phyloP scores from a whole-genome alignment of 1,140 invertebrate genomes.

The Drosophila yakuba region DNA sequence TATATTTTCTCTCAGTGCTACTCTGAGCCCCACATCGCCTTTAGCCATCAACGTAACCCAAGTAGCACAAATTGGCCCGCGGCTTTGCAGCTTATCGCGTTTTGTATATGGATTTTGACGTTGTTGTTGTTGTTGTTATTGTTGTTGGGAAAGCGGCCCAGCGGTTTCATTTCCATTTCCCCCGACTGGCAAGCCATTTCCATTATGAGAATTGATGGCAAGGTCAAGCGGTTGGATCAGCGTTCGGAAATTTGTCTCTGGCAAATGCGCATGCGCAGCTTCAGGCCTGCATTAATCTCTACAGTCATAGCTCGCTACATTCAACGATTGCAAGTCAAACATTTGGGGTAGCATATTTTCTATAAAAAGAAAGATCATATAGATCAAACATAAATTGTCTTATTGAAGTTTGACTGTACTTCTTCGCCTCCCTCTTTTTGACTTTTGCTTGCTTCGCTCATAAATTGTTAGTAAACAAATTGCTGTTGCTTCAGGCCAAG shows the following conservation, averaged over 20 bases:
- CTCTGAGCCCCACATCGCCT: background rate
- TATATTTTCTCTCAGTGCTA: slow-evolving; percentile 12
- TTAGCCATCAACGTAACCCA: slow-evolving; percentile 35
- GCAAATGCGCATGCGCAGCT: slow-evolving; percentile 54
- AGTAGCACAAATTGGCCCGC: slow-evolving; percentile 64
- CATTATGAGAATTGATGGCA: slow-evolving; percentile 78
- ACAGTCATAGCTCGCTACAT: slow-evolving; percentile 1
- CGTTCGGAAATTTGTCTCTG: slow-evolving; percentile 48
- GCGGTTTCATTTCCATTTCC: slow-evolving; percentile 50
- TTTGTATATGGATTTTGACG: slow-evolving; percentile 34
- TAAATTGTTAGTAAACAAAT: slow-evolving; percentile 49
- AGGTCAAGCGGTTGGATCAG: slow-evolving; percentile 75
- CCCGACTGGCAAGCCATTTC: slow-evolving; percentile 30
- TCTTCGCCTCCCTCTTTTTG: slow-evolving; percentile 7
- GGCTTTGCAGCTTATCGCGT: slow-evolving; percentile 71
- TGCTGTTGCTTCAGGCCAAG: slow-evolving; percentile 11
- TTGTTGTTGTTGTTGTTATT: slow-evolving; percentile 21
- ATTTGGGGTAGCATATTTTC: no score
- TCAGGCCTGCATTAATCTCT: background rate
- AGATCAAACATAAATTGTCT: background rate
- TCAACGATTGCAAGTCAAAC: background rate
- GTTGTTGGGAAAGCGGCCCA: slow-evolving; percentile 43
- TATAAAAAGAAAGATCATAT: no score
- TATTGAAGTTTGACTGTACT: slow-evolving; percentile 12
- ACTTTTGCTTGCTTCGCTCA: slow-evolving; percentile 23